Conservation (phyloP, 1,140 invertebrate species). For the Venustaconcha ellipsiformis region DNA sequence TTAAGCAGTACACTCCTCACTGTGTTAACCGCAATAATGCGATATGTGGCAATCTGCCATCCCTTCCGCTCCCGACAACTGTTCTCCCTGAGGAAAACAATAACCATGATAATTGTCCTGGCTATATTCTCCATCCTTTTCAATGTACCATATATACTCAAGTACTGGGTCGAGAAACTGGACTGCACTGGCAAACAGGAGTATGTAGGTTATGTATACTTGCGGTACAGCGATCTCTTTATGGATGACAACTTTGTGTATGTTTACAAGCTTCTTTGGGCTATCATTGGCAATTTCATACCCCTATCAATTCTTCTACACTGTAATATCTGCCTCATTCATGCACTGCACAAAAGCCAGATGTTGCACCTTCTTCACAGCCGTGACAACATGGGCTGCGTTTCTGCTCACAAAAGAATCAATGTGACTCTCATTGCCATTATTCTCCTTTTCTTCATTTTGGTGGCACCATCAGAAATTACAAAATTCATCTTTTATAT, state of each 20-base stretch:
- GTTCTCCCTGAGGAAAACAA: conserved; percentile 44
- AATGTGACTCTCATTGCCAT: conserved; percentile 59
- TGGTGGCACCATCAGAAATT: conserved; percentile 59
- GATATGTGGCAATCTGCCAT: conserved; percentile 59
- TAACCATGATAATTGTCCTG: conserved; percentile 38
- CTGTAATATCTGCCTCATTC: conserved; percentile 54
- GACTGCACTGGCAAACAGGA: conserved; percentile 3
- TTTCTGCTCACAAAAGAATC: conserved; percentile 47
- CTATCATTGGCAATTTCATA: conserved; percentile 57
- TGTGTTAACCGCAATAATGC: conserved; percentile 52
- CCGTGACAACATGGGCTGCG: conserved; percentile 35
- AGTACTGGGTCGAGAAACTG: conserved; percentile 27
- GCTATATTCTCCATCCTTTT: conserved; percentile 43
- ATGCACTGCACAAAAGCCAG: conserved; percentile 40
- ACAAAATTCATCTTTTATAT: conserved; percentile 52
- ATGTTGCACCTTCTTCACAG: conserved; percentile 43
- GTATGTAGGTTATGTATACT: neutral
- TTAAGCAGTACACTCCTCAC: conserved; percentile 57
- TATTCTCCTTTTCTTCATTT: conserved; percentile 57
- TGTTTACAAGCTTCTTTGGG: conserved; percentile 53
- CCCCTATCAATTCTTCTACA: conserved; percentile 50
- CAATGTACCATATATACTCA: conserved; percentile 52
- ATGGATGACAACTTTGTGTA: conserved; percentile 41
- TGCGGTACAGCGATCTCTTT: conserved; percentile 22
- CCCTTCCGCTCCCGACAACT: conserved; percentile 53